A percentile compares a stretch with the other conserved stretches of the same genome.
phyloP scores from a whole-genome alignment of 2,113 vertebrate genomes.

The Pseudonaja textilis region DNA sequence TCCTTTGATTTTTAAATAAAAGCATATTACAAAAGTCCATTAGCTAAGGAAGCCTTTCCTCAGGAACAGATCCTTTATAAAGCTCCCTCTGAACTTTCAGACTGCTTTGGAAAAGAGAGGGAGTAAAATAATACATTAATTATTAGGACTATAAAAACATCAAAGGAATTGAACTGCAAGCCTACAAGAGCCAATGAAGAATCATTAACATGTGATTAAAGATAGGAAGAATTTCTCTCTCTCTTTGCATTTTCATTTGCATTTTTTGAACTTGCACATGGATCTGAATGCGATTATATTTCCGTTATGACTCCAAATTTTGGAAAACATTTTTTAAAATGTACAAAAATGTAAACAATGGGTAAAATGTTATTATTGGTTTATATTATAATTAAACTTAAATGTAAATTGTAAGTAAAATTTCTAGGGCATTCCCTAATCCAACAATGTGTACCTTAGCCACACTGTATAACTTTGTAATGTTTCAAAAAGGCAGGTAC shows the following conservation, averaged over 20 bases:
- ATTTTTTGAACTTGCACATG: background rate
- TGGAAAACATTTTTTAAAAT: background rate
- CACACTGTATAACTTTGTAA: background rate
- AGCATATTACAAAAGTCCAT: background rate
- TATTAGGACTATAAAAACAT: background rate
- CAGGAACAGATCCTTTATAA: background rate
- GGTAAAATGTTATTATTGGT: background rate
- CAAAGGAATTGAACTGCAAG: background rate
- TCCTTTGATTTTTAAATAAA: background rate
- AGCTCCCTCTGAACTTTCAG: background rate
- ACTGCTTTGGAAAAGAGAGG: background rate
- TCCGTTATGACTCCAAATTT: background rate
- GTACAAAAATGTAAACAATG: background rate
- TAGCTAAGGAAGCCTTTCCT: background rate
- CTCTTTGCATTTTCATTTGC: background rate
- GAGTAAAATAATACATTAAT: background rate
- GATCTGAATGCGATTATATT: background rate
- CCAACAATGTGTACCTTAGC: background rate
- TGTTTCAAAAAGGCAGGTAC: background rate
- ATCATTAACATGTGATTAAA: background rate
- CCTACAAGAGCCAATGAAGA: background rate
- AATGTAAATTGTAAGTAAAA: background rate
- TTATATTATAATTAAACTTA: background rate
- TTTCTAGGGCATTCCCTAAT: background rate
- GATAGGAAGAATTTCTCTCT: background rate